Evolutionary conservation across 1,140 invertebrate genomes (phyloP).

Genomic region (Gonatopus flavifemur): DNA sequence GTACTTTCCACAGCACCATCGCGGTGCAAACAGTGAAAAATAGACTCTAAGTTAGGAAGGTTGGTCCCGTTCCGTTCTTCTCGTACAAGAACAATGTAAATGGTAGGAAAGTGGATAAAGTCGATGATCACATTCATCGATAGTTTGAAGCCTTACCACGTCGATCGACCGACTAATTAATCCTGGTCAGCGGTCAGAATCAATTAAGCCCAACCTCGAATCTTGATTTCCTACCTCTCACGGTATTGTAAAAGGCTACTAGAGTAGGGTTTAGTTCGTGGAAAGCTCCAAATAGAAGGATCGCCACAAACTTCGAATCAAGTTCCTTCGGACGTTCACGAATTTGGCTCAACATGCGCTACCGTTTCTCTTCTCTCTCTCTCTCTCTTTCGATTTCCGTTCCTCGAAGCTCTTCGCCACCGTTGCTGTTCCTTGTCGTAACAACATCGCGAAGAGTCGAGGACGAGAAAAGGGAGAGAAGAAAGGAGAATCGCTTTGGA

Average conservation of each 20-base stretch:
- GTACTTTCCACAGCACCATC: too few relatives aligned
- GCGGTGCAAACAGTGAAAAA: too few relatives aligned
- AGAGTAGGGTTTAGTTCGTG: slow-evolving; percentile 8
- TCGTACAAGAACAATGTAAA: too few relatives aligned
- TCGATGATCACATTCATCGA: slow-evolving; percentile 14
- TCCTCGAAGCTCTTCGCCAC: too few relatives aligned
- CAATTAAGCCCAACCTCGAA: slow-evolving; percentile 23
- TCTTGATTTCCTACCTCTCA: not conserved
- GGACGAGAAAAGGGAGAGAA: not conserved
- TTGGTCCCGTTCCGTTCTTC: too few relatives aligned
- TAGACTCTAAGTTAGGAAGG: too few relatives aligned
- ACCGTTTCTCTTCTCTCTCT: not conserved
- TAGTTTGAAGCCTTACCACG: not conserved
- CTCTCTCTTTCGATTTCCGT: too few relatives aligned
- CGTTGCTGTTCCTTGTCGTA: too few relatives aligned
- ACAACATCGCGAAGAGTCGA: not conserved
- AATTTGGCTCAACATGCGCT: not conserved
- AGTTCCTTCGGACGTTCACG: slow-evolving; percentile 13
- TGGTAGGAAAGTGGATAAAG: too few relatives aligned
- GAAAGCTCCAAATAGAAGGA: slow-evolving; percentile 1
- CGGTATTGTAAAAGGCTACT: slow-evolving; percentile 1
- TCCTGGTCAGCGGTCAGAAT: slow-evolving; percentile 30
- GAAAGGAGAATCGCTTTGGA: slow-evolving; percentile 17
- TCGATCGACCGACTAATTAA: slow-evolving; percentile 24
- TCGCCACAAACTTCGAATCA: not conserved